Evolutionary conservation across 2,113 vertebrate genomes (phyloP).

Genomic region (Strix uralensis): DNA sequence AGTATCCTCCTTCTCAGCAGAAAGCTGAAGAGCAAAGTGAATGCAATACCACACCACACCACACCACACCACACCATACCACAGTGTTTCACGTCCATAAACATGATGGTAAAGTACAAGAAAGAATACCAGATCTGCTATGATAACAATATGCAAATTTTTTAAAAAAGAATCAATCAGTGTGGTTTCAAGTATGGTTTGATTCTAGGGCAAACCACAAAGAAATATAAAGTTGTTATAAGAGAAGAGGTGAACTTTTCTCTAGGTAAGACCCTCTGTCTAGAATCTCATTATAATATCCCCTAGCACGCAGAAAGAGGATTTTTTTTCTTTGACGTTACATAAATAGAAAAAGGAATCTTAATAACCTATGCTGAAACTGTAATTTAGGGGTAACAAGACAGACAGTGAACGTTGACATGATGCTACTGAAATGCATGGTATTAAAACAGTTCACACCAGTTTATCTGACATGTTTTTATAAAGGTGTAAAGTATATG

Average conservation of each 20-base stretch:
- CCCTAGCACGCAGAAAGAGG: not conserved
- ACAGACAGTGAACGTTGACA: not conserved
- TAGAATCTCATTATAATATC: not conserved
- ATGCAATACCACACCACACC: not conserved
- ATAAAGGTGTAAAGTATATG: not conserved
- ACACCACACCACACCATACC: not conserved
- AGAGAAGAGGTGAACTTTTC: not conserved
- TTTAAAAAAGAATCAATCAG: not conserved
- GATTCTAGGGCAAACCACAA: not conserved
- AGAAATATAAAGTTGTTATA: not conserved
- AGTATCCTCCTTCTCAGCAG: not conserved
- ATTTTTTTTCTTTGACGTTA: not conserved
- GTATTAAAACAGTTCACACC: not conserved
- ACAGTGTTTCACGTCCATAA: not conserved
- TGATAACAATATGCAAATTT: not conserved
- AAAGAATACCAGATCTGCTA: not conserved
- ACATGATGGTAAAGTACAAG: not conserved
- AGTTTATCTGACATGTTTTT: not conserved
- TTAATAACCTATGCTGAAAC: not conserved
- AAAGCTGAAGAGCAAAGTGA: not conserved
- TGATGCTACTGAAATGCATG: not conserved
- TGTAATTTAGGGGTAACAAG: not conserved
- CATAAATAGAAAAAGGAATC: not conserved
- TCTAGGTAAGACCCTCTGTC: not conserved
- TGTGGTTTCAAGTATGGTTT: not conserved